These are phyloP conservation scores for Noctua comes DNA, from an alignment of 2,888 invertebrate genomes.

Conservation along the genomic window DNA sequence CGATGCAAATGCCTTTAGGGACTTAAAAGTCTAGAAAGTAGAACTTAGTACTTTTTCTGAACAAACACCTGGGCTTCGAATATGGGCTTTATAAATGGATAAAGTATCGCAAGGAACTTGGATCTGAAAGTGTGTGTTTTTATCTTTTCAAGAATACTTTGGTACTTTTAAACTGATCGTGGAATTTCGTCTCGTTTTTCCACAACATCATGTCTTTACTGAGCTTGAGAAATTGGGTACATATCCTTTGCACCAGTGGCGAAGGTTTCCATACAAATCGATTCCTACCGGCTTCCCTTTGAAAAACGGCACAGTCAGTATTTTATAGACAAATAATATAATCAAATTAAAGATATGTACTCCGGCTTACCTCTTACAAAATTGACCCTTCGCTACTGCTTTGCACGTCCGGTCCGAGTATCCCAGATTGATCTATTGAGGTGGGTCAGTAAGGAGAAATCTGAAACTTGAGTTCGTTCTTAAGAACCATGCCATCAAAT, in stretches of 20 bases:
- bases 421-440: not conserved
- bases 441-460: not conserved
- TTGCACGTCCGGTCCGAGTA: too few relatives aligned
- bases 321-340: too few relatives aligned
- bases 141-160: not conserved
- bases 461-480: not conserved
- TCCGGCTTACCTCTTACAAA: too few relatives aligned
- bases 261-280: too few relatives aligned
- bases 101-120: constrained; percentile 10
- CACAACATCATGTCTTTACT: not conserved
- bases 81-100: constrained; percentile 25
- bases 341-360: too few relatives aligned
- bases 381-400: too few relatives aligned
- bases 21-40: constrained; percentile 40
- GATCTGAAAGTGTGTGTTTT: constrained; percentile 16
- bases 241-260: too few relatives aligned
- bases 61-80: constrained; percentile 33
- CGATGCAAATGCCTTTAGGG: not conserved
- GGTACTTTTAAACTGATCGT: not conserved
- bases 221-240: not conserved
- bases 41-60: constrained; percentile 25
- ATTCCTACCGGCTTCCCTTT: too few relatives aligned
- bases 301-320: too few relatives aligned
- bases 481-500: not conserved
- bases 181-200: constrained; percentile 1